These are phyloP conservation scores for Neostethus bicornis DNA, from an alignment of 2,797 vertebrate species.

Conservation along the genomic window DNA sequence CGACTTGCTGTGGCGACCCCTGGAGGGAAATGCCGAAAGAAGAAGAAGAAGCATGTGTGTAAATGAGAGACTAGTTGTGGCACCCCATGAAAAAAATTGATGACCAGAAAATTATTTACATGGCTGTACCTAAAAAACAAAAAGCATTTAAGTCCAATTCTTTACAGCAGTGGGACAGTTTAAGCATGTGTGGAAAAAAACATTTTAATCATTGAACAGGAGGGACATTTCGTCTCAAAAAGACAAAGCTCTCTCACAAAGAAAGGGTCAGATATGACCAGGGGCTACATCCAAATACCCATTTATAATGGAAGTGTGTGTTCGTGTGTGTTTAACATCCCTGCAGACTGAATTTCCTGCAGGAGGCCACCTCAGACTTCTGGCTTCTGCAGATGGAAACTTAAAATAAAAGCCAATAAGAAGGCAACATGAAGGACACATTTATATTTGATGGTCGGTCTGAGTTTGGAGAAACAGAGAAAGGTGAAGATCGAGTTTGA, in stretches of 20 bases:
- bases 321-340: conserved; percentile 35
- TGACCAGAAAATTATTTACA: neutral
- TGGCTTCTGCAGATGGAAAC: conserved; percentile 33
- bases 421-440: conserved; percentile 63
- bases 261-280: conserved; percentile 53
- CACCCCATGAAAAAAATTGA: neutral
- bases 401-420: conserved; percentile 53
- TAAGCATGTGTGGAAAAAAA: conserved; percentile 23
- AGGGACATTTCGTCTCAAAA: conserved; percentile 32
- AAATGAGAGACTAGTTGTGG: no score
- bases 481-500: conserved; percentile 52
- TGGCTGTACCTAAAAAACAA: neutral
- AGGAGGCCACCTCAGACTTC: conserved; percentile 51
- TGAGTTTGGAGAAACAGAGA: conserved; percentile 28
- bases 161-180: neutral
- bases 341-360: conserved; percentile 30
- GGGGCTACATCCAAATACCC: conserved; percentile 46
- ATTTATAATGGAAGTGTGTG: conserved; percentile 42
- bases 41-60: no score
- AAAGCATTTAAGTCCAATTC: neutral
- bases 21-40: no score
- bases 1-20: no score
- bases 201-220: conserved; percentile 30
- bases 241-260: conserved; percentile 43
- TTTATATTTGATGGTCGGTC: conserved; percentile 74